A percentile compares a stretch with the other conserved stretches of the same genome.
Evolutionary conservation across 2,888 invertebrate species (phyloP).

Genomic region (Archaeoteleia sp.): DNA sequence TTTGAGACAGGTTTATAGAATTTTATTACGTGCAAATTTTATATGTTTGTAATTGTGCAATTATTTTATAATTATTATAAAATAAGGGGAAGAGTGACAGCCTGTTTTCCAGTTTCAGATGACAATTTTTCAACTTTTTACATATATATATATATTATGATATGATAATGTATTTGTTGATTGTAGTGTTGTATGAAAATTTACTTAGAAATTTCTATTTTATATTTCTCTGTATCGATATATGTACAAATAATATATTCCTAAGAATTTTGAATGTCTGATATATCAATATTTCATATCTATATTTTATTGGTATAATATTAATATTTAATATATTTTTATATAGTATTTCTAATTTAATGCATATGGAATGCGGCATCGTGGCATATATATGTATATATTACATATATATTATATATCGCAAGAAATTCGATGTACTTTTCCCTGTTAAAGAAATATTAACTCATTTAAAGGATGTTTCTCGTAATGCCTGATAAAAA

Average conservation of each 20-base stretch:
- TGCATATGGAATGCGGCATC: constrained; percentile 50
- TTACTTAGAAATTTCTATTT: constrained; percentile 30
- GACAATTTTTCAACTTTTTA: constrained; percentile 5
- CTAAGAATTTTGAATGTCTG: constrained; percentile 14
- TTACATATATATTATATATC: constrained; percentile 6
- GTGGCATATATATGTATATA: too few relatives aligned
- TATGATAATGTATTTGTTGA: constrained; percentile 27
- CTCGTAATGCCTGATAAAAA: too few relatives aligned
- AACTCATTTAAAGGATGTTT: too few relatives aligned
- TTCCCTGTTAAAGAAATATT: neutral
- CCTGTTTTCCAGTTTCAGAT: constrained; percentile 25
- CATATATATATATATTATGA: constrained; percentile 34
- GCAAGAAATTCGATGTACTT: constrained; percentile 24
- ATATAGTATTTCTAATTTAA: constrained; percentile 30
- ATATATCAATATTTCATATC: constrained; percentile 20
- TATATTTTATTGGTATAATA: constrained; percentile 18
- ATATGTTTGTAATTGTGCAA: too few relatives aligned
- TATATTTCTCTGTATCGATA: constrained; percentile 13
- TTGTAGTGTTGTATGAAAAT: constrained; percentile 45
- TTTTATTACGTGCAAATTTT: too few relatives aligned
- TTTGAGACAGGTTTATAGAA: too few relatives aligned
- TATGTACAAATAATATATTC: constrained; percentile 18
- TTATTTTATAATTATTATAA: neutral
- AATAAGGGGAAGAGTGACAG: constrained; percentile 1
- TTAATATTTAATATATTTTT: constrained; percentile 18